Evolutionary conservation across 2,888 invertebrate species (phyloP).

Genomic region (Psylliodes chrysocephalus): DNA sequence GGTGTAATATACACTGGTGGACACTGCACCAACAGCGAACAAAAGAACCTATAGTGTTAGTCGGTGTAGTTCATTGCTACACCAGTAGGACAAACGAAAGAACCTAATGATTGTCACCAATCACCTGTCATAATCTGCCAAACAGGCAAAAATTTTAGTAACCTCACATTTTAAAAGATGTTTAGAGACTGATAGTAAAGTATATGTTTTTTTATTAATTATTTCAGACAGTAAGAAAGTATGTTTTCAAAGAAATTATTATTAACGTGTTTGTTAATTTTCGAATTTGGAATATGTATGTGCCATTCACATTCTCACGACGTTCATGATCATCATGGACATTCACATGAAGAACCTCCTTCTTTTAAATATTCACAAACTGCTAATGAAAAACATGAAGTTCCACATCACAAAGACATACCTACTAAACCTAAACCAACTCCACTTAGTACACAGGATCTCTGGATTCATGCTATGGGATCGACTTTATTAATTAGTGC

Average conservation of each 20-base stretch:
- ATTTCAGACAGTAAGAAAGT: background rate
- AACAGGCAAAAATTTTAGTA: constrained; percentile 1
- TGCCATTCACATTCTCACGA: constrained; percentile 32
- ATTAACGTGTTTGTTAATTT: constrained; percentile 8
- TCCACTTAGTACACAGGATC: constrained; percentile 49
- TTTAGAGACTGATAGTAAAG: background rate
- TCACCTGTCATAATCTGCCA: background rate
- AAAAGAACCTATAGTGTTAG: too few relatives aligned
- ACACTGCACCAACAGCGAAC: too few relatives aligned
- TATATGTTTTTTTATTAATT: background rate
- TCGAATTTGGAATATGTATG: constrained; percentile 1
- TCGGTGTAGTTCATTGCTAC: too few relatives aligned
- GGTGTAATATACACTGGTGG: too few relatives aligned
- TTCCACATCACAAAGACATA: constrained; percentile 39
- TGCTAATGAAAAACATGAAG: constrained; percentile 64
- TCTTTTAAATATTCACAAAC: constrained; percentile 85
- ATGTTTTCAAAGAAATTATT: constrained; percentile 10
- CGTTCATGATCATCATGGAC: constrained; percentile 55
- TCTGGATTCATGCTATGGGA: constrained; percentile 85
- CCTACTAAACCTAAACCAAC: constrained; percentile 51
- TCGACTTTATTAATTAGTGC: constrained; percentile 95
- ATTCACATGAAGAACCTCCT: constrained; percentile 68
- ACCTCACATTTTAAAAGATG: background rate
- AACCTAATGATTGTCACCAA: too few relatives aligned
- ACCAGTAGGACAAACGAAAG: too few relatives aligned